Evolutionary conservation across 2,113 vertebrate species (phyloP).

Genomic region (Engystomops pustulosus): DNA sequence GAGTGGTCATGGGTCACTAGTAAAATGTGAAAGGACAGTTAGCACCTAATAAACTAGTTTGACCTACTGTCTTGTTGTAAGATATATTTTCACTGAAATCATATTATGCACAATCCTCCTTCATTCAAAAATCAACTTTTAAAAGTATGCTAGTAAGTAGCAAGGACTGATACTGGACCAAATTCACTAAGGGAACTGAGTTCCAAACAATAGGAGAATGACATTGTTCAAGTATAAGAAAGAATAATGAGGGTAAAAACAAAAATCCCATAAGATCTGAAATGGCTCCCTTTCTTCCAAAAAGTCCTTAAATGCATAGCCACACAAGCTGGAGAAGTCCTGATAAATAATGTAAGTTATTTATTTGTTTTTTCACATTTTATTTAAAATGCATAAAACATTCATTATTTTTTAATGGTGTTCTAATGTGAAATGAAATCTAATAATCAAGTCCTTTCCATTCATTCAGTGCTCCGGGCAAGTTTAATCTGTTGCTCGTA

Average conservation of each 20-base stretch:
- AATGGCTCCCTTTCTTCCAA: too few relatives aligned
- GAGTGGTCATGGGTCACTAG: background rate
- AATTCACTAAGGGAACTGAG: too few relatives aligned
- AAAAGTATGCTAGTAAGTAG: too few relatives aligned
- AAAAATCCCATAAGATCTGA: too few relatives aligned
- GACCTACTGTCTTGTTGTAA: too few relatives aligned
- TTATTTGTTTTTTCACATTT: slow-evolving; percentile 25
- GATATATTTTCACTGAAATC: background rate
- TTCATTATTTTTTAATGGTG: slow-evolving; percentile 10
- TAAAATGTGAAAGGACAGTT: background rate
- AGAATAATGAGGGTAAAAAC: too few relatives aligned
- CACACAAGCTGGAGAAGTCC: background rate
- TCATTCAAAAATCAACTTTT: too few relatives aligned
- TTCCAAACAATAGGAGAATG: too few relatives aligned
- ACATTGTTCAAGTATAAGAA: too few relatives aligned
- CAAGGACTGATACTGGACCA: too few relatives aligned
- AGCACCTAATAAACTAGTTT: background rate
- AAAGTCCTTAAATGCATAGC: background rate
- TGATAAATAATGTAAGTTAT: slow-evolving; percentile 8
- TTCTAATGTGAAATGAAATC: slow-evolving; percentile 27
- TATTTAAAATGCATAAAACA: slow-evolving; percentile 20
- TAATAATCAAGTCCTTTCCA: slow-evolving; percentile 27
- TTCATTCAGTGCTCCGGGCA: slow-evolving; percentile 27
- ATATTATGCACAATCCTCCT: background rate
- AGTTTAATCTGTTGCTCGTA: slow-evolving; percentile 27